Conservation (phyloP, 2,113 vertebrate genomes). For the Conger conger region DNA sequence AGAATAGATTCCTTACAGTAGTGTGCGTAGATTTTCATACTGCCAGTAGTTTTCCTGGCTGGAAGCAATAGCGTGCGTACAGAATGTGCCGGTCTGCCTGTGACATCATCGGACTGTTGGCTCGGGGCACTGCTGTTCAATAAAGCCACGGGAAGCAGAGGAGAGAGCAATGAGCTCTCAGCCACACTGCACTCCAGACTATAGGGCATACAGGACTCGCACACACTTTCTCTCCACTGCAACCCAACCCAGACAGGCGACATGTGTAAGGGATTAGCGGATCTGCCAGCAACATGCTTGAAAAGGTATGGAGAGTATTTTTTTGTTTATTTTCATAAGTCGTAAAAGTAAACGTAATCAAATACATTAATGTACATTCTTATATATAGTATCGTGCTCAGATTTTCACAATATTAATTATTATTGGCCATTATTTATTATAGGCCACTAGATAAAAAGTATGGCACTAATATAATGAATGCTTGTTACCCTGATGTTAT, state of each 20-base stretch:
- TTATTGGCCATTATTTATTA: neutral
- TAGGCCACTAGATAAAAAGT: neutral
- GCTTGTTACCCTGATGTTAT: neutral
- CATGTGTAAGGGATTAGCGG: slow-evolving; percentile 93
- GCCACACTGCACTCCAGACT: neutral
- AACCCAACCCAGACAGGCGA: slow-evolving; percentile 40
- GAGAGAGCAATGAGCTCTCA: neutral
- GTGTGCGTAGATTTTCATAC: neutral
- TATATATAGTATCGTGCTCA: neutral
- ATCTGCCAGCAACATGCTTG: slow-evolving; percentile 87
- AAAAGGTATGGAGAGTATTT: slow-evolving; percentile 77
- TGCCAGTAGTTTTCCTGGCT: neutral
- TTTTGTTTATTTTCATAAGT: neutral
- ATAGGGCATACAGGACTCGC: neutral
- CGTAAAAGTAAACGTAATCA: neutral
- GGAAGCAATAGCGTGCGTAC: neutral
- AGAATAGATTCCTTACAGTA: neutral
- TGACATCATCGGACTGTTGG: slow-evolving; percentile 2
- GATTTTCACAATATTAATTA: neutral
- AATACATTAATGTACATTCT: neutral
- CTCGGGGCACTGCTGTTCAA: neutral
- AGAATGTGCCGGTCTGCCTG: neutral
- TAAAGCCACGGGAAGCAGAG: neutral
- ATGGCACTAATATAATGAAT: neutral
- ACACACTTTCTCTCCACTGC: slow-evolving; percentile 31